Evolutionary conservation across 2,888 invertebrate genomes (phyloP).

Genomic region (Lepidochrysops patricia): DNA sequence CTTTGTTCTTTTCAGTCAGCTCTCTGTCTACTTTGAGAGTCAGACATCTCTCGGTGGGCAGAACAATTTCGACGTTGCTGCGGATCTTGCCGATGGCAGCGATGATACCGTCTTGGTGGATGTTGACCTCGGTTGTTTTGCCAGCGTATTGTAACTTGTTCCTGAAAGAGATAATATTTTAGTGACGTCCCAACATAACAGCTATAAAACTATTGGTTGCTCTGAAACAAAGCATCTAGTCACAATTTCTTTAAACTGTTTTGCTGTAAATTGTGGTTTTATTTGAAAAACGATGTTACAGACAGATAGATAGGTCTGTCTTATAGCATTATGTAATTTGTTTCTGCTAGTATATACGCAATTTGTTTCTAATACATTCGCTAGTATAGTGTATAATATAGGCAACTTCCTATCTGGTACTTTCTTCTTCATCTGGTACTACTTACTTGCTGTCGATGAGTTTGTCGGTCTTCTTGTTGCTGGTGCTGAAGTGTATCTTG

Average conservation of each 20-base stretch:
- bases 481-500: constrained; percentile 78
- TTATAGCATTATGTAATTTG: too few relatives aligned
- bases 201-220: not conserved
- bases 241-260: too few relatives aligned
- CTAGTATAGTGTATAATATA: too few relatives aligned
- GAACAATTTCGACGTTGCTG: constrained; percentile 49
- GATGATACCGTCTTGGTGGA: constrained; percentile 38
- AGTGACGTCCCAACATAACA: too few relatives aligned
- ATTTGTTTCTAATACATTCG: too few relatives aligned
- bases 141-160: constrained; percentile 60
- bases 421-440: not conserved
- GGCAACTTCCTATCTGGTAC: not conserved
- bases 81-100: constrained; percentile 38
- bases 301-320: too few relatives aligned
- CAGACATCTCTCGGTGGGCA: constrained; percentile 59
- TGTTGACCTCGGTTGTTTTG: constrained; percentile 52
- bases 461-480: constrained; percentile 67
- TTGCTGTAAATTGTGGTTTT: too few relatives aligned
- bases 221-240: too few relatives aligned
- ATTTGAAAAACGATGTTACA: too few relatives aligned
- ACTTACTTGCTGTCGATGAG: constrained; percentile 78
- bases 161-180: constrained; percentile 34
- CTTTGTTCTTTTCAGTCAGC: constrained; percentile 35
- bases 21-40: constrained; percentile 52
- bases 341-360: too few relatives aligned